A percentile compares a stretch with the other conserved stretches of the same genome.
Conservation (phyloP, 2,888 invertebrate species). For the Petrolisthes manimaculis region DNA sequence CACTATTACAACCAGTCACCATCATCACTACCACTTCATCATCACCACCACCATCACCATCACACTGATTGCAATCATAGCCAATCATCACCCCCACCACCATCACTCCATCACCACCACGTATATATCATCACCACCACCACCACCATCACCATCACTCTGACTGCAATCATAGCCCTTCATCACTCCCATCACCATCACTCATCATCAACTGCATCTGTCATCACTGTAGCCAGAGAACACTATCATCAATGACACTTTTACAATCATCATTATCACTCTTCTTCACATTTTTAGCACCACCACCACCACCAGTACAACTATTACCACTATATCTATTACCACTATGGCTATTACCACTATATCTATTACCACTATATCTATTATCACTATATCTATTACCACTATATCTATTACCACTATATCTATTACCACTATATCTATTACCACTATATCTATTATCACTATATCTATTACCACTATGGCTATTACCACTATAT, state of each 20-base stretch:
- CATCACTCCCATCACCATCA: neutral
- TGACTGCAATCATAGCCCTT: neutral
- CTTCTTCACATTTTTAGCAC: neutral
- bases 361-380: too few species aligned
- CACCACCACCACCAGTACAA: neutral
- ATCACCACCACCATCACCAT: neutral
- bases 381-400: neutral
- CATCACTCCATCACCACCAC: neutral
- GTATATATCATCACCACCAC: neutral
- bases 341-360: too few species aligned
- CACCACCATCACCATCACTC: neutral
- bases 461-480: too few species aligned
- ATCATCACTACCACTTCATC: neutral
- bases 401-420: too few species aligned
- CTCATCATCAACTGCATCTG: neutral
- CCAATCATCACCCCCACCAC: neutral
- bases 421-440: too few species aligned
- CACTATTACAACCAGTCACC: neutral
- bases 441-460: too few species aligned
- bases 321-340: neutral
- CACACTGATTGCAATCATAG: neutral
- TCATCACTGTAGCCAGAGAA: neutral
- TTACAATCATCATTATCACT: neutral
- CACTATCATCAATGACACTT: neutral
- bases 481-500: too few species aligned